Base-by-base conservation (phyloP, 2,888 invertebrate species). In the Parnassius glacialis region DNA sequence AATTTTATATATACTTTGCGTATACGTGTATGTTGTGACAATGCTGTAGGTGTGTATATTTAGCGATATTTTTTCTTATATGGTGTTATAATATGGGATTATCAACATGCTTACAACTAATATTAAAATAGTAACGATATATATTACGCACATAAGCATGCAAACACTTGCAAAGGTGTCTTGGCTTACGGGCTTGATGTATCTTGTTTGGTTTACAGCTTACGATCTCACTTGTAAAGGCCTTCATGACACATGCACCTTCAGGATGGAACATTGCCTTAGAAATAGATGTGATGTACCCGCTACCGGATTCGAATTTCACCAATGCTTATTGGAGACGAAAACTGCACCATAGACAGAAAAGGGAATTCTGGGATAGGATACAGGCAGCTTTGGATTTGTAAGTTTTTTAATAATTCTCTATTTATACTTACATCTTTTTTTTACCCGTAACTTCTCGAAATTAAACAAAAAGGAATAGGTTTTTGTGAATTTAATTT, bases 231-330 rank as follows among this genome's bases (percentile, higher is more conserved):
- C 71, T 90, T 0, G 81, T 94, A 11, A 94, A 94, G 76, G 85
- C 93, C 0, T 81, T 94, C 51, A 86, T 93, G 80, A 77, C 92
- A 0, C 86, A 87, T 55, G 89, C 92, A 9, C 94, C 94, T 0
- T 83, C 87, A 11, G 93, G 93, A 2, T 93, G 93, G 91, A 94
- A 93, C 65, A 74, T 93, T 0, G 85, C 90, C 0, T 72, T 92
- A 47, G 94, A 94, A 76, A 90, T 93, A 48, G 94, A 94, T 63
- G 87, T 93, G 2, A 84, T 92, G 12, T 94, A 92, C 69, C 89
- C 90, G 0, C 70, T 93, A 10, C 92, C 92, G 0, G 87, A 88
- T 60, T 81, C 83, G 2, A 83, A 84, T 63, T 75, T 86, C 65
- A 83, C 85, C 1, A 82, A 73, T 61, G 74, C 74, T 25, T 73